Percentiles rank a stretch among this genome's conserved stretches.
phyloP scores from a whole-genome alignment of 2,888 invertebrate genomes.

The Agriopis leucophaearia region DNA sequence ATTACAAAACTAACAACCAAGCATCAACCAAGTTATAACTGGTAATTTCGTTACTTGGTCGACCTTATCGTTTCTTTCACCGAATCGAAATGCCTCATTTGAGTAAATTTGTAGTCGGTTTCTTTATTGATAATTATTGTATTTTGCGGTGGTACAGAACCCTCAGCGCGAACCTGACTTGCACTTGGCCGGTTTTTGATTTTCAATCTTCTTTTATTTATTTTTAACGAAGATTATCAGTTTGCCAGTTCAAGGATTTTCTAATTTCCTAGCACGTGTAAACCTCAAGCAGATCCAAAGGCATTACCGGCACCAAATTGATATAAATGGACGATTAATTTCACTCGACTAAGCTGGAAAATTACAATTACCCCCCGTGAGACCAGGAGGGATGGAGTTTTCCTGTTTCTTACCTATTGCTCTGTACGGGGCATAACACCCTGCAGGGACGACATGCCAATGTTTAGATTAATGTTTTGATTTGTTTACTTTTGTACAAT shows the following conservation, averaged over 20 bases:
- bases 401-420: constrained; percentile 21
- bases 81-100: too few species aligned
- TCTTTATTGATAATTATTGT: too few species aligned
- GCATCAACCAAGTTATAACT: too few species aligned
- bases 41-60: too few species aligned
- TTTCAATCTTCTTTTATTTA: not conserved
- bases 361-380: constrained; percentile 36
- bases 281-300: constrained; percentile 14
- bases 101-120: too few species aligned
- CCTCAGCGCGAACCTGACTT: too few species aligned
- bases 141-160: too few species aligned
- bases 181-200: not conserved
- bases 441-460: not conserved
- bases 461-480: constrained; percentile 4
- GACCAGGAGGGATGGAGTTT: constrained; percentile 20
- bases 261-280: constrained; percentile 18
- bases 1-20: too few species aligned
- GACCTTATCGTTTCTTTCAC: too few species aligned
- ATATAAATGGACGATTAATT: constrained; percentile 41
- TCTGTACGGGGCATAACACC: not conserved
- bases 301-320: constrained; percentile 35
- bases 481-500: not conserved
- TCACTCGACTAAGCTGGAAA: constrained; percentile 38
- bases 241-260: not conserved
- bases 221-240: constrained; percentile 4